These are phyloP conservation scores for Drosophila lini DNA, from an alignment of 1,140 invertebrate species.

Conservation along the genomic window DNA sequence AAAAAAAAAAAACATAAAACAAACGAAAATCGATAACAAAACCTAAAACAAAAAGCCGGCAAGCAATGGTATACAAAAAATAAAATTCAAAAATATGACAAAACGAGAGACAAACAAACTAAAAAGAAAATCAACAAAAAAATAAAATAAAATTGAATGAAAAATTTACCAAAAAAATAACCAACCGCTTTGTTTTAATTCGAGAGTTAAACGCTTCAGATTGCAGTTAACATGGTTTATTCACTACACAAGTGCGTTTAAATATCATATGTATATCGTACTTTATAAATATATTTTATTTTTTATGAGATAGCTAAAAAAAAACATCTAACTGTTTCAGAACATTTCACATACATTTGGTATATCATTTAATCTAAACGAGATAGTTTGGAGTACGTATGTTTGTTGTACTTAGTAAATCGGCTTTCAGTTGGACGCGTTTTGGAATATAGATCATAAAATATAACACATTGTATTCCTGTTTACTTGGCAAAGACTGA, in stretches of 20 bases:
- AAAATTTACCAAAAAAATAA: conserved; percentile 38
- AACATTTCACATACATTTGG: conserved; percentile 14
- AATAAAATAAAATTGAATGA: conserved; percentile 65
- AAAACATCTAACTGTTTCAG: conserved; percentile 19
- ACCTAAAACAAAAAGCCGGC: conserved; percentile 57
- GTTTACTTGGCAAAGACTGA: conserved; percentile 1
- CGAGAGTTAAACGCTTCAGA: background rate
- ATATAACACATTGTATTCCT: background rate
- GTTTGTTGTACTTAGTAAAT: background rate
- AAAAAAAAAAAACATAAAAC: conserved; percentile 30
- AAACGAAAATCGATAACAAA: conserved; percentile 42
- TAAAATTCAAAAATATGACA: conserved; percentile 44
- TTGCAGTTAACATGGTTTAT: conserved; percentile 33
- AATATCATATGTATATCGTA: conserved; percentile 19
- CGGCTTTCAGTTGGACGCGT: background rate
- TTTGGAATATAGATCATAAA: conserved; percentile 18
- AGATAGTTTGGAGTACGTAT: conserved; percentile 21
- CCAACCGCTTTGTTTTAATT: background rate
- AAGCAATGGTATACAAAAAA: conserved; percentile 77
- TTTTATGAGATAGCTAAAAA: conserved; percentile 5
- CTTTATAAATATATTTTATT: background rate
- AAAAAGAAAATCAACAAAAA: conserved; percentile 45
- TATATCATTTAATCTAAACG: background rate
- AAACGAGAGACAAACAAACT: conserved; percentile 27
- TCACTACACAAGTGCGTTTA: conserved; percentile 35